Percentiles rank a stretch among this genome's conserved stretches.
Conservation (phyloP, 2,797 vertebrate genomes). For the Tapirus indicus region DNA sequence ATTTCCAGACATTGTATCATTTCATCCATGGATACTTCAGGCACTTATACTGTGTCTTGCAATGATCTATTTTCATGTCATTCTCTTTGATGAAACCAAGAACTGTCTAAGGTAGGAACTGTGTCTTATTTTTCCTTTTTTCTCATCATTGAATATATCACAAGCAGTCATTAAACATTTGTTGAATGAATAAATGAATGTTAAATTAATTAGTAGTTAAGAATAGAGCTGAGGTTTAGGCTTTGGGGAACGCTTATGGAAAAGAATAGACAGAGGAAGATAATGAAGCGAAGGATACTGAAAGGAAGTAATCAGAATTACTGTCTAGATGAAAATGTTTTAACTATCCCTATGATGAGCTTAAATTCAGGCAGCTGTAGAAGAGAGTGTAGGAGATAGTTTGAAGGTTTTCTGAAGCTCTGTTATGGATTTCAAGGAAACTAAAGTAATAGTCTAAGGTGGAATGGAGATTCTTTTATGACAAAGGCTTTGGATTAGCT, state of each 20-base stretch:
- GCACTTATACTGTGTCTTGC: not conserved
- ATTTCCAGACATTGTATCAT: not conserved
- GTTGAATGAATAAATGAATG: slow-evolving; percentile 41
- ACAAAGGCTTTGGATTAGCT: slow-evolving; percentile 23
- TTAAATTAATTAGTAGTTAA: slow-evolving; percentile 38
- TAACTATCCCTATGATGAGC: not conserved
- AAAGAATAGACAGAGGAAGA: not conserved
- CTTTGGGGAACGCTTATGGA: not conserved
- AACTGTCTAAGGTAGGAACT: not conserved
- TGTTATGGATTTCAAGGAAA: slow-evolving; percentile 25
- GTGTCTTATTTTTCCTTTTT: slow-evolving; percentile 17
- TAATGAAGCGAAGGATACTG: not conserved
- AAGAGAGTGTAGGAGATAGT: not conserved
- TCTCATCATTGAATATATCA: not conserved
- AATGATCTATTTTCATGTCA: not conserved
- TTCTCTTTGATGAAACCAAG: slow-evolving; percentile 48
- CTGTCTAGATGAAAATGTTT: slow-evolving; percentile 36
- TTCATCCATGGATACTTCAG: slow-evolving; percentile 6
- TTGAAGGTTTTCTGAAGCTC: slow-evolving; percentile 50
- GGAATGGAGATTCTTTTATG: slow-evolving; percentile 18
- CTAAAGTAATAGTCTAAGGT: not conserved
- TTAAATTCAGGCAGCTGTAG: not conserved
- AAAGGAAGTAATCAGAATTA: slow-evolving; percentile 39
- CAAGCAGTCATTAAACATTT: not conserved
- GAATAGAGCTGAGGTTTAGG: slow-evolving; percentile 14